A percentile compares a stretch with the other conserved stretches of the same genome.
phyloP scores from a whole-genome alignment of 1,140 invertebrate genomes.

The Druon quercuslanigerum region DNA sequence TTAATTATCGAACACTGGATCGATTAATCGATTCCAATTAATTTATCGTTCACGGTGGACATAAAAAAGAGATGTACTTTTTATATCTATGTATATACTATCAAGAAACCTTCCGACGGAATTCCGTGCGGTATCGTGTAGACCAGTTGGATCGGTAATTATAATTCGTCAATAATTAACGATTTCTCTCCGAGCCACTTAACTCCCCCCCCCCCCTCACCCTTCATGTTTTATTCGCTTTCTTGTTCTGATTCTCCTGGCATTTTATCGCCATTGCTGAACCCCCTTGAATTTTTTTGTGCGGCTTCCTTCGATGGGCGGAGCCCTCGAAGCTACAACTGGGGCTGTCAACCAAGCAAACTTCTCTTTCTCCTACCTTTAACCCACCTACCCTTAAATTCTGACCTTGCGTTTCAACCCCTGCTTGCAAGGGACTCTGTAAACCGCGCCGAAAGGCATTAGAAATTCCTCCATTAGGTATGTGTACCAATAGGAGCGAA shows the following conservation, averaged over 20 bases:
- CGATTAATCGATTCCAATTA: constrained; percentile 50
- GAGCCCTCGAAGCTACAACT: constrained; percentile 55
- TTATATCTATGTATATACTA: constrained; percentile 46
- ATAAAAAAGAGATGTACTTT: constrained; percentile 51
- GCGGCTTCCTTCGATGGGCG: constrained; percentile 58
- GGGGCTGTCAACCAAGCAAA: constrained; percentile 64
- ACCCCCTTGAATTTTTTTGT: constrained; percentile 34
- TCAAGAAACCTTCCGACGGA: constrained; percentile 45
- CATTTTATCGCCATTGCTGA: constrained; percentile 13
- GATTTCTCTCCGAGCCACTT: constrained; percentile 40
- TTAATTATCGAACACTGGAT: constrained; percentile 54
- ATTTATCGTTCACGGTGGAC: constrained; percentile 45
- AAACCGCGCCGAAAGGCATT: constrained; percentile 23
- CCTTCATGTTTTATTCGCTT: neutral
- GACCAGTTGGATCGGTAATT: constrained; percentile 51
- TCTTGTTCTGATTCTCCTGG: neutral
- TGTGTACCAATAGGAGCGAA: neutral
- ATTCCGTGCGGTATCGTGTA: constrained; percentile 34
- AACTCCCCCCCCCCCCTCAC: neutral
- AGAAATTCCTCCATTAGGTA: constrained; percentile 29
- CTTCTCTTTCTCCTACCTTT: constrained; percentile 47
- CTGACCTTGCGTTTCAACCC: constrained; percentile 57
- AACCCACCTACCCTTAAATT: constrained; percentile 55
- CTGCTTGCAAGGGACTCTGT: constrained; percentile 29
- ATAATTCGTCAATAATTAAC: constrained; percentile 63